Percentiles rank a stretch among this genome's conserved stretches.
phyloP scores from a whole-genome alignment of 2,113 vertebrate genomes.

The Circaetus cinerascens region DNA sequence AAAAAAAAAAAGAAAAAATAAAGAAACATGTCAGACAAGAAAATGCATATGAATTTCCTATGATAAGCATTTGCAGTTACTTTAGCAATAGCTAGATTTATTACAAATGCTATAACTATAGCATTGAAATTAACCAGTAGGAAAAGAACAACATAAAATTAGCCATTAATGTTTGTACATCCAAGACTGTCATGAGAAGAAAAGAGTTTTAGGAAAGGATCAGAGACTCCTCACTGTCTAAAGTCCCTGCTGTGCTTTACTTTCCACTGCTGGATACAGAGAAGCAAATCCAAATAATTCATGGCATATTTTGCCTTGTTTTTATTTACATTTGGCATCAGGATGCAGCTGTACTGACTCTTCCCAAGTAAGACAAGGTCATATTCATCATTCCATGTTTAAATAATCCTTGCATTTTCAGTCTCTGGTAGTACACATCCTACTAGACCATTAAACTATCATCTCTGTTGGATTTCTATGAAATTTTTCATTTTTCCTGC shows the following conservation, averaged over 20 bases:
- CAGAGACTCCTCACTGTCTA: not conserved
- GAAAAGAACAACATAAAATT: not conserved
- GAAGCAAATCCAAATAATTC: not conserved
- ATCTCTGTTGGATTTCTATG: not conserved
- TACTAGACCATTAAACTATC: not conserved
- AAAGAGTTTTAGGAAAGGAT: not conserved
- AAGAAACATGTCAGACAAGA: not conserved
- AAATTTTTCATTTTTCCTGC: not conserved
- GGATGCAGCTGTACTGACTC: not conserved
- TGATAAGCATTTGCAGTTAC: not conserved
- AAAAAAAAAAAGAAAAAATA: not conserved
- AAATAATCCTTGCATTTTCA: slow-evolving; percentile 1
- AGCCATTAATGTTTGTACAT: not conserved
- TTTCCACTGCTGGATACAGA: not conserved
- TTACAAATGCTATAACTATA: not conserved
- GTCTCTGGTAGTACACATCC: not conserved
- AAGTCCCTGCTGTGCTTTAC: not conserved
- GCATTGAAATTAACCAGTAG: not conserved
- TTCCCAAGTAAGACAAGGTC: not conserved
- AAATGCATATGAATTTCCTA: not conserved
- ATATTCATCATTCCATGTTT: not conserved
- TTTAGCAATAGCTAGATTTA: not conserved
- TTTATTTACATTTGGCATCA: not conserved
- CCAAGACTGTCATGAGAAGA: not conserved
- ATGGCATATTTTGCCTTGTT: not conserved